Evolutionary conservation across 1,140 invertebrate species (phyloP), one percentile per base, ranked within the genome.

Genomic region (Macrocentrus cingulum): DNA sequence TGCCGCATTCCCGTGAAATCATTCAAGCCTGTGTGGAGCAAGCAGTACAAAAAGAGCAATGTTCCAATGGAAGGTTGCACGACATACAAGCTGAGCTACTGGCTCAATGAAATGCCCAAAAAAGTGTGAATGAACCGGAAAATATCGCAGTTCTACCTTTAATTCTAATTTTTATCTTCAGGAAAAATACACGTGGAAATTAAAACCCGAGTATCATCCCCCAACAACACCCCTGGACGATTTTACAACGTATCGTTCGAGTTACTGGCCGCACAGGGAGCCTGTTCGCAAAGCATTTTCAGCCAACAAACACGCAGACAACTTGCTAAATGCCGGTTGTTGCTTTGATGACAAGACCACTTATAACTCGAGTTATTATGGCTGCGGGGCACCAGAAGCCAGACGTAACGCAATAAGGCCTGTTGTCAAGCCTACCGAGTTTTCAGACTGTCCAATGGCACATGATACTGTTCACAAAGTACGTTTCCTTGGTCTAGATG

Each of bases 201-300:
- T 51, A 16, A 70, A 65, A 23, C 7, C 3, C 9, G 44, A 70
- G 5, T 80, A 78, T 37, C 0, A 69, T 59, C 69, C 66, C 16
- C 81, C 83, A 0, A 62, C 65, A 0, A 73, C 73, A 0, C 75
- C 74, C 1, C 71, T 84, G 41, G 82, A 84, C 11, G 64, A 57
- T 0, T 75, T 71, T 48, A 84, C 83, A n/a, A 84, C 83, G 0
- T 84, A 84, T 64, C 80, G 73, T 46, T 67, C 83, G 58, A 83
- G 82, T 64, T 84, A 81, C 48, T 77, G 75, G 71, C 79, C 81
- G 0, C 67, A 70, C 8, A 68, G 60, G n/a, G 59, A 68, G 42
- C 46, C 66, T 22, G 41, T 42, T 7, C 20, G 48, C 29, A n/a
- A 60, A 67, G 5, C 69, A 70, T 2, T 65, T 71, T 13, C 42